phyloP scores from a whole-genome alignment of 1,140 invertebrate species.

The Myzus persicae region DNA sequence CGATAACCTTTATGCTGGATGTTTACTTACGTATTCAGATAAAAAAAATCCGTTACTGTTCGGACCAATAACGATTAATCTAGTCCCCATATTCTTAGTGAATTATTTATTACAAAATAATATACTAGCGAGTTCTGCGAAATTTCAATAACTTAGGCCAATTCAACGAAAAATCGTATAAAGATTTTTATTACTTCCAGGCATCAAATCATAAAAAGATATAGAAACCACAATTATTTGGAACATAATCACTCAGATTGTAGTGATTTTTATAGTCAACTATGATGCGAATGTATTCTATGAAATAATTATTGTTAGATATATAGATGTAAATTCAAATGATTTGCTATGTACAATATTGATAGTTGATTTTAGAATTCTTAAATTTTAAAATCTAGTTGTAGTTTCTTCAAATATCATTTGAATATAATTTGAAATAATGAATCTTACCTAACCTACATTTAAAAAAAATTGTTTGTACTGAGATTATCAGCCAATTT shows the following conservation, averaged over 20 bases:
- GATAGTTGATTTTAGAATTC: too few species aligned
- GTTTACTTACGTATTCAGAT: too few species aligned
- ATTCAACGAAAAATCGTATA: background rate
- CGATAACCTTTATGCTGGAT: background rate
- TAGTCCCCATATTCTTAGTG: background rate
- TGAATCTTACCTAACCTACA: too few species aligned
- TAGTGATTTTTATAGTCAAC: background rate
- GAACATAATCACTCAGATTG: background rate
- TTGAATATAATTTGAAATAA: too few species aligned
- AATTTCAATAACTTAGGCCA: background rate
- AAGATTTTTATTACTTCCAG: background rate
- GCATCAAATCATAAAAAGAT: background rate
- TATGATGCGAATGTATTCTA: background rate
- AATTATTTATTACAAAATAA: background rate
- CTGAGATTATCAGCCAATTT: too few species aligned
- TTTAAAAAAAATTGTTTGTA: too few species aligned
- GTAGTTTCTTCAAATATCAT: too few species aligned
- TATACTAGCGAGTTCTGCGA: background rate
- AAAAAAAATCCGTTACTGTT: background rate
- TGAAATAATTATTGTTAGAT: background rate
- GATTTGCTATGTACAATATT: too few species aligned
- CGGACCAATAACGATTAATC: background rate
- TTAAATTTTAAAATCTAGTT: too few species aligned
- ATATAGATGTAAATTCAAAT: too few species aligned
- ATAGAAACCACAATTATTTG: background rate